Conservation (phyloP, 2,888 invertebrate genomes). For the Cosmia pyralina region DNA sequence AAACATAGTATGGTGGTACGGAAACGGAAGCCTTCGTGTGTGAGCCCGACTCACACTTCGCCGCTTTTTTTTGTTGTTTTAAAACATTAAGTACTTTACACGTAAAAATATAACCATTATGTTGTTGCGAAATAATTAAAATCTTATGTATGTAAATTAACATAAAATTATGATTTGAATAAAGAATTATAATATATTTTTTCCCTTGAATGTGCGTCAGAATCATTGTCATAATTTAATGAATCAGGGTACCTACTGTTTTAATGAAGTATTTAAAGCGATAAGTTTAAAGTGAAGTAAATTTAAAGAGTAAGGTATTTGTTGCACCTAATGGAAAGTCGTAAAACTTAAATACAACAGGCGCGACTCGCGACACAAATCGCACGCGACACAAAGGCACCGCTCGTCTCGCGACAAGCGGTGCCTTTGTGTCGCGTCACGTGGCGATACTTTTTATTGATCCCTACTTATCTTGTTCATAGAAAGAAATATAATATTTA, state of each 20-base stretch:
- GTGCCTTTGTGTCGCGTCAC: too few species aligned
- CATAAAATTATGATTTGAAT: conserved; percentile 5
- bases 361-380: too few species aligned
- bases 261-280: background rate
- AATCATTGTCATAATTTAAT: conserved; percentile 16
- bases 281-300: background rate
- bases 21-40: background rate
- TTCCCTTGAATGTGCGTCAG: conserved; percentile 23
- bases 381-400: too few species aligned
- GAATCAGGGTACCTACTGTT: background rate
- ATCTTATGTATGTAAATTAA: conserved; percentile 9
- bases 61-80: too few species aligned
- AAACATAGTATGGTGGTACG: too few species aligned
- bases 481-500: too few species aligned
- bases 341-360: background rate
- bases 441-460: conserved; percentile 1
- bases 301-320: background rate
- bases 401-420: too few species aligned
- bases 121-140: conserved; percentile 1
- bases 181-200: background rate
- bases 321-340: background rate
- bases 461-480: background rate
- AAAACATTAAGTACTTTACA: background rate
- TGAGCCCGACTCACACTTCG: background rate
- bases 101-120: background rate